Base-by-base conservation (phyloP, 2,888 invertebrate species). In the Bimastos eiseni region DNA sequence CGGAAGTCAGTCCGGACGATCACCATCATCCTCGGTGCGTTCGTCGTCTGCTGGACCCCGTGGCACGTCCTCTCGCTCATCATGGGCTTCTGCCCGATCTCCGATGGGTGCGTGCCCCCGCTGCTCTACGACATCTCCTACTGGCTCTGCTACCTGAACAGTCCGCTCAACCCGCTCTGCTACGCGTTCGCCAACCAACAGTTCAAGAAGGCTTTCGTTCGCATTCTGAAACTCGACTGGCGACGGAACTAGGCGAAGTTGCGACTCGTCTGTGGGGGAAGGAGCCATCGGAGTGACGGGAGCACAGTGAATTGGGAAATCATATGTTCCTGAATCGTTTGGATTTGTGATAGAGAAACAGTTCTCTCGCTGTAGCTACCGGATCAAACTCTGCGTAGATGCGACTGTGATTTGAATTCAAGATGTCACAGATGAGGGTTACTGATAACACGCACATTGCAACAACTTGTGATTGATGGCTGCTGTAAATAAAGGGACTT, bases 181-280 rank as follows among this genome's bases (percentile, higher is more conserved):
- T 99, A 99, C 95, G 99, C 99, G 70, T 96, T 99, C 93, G 99
- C 99, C 92, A 99, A 99, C 96, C 98, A 98, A 94, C 99, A 99
- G 95, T 99, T 99, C 96, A 99, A 99, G 96, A 98, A 98, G 95
- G 98, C 99, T 90, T 99, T 99, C 95, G 98, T 98, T 92, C 96
- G 99, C 94, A 98, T 99, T 93, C 96, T 99, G 86, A 97, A 97
- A 94, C 98, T 98, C 3, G 99, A 99, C 95, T 97, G 94, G 93
- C 94, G 94, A 90, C 93, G 93, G 91, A 94, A 94, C 90, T 89
- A 34, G 83, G n/a, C 83, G 83, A n/a, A 13, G 83, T 17, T 34
- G 34, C 44, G 44, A 19, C 44, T 44, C 44, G 44, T 44, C 44
- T 11, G 44, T 17, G 44, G 44, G 44, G 44, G 19, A 44, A 19